Percentiles rank a stretch among this genome's conserved stretches.
These are phyloP conservation scores for Latrodectus elegans DNA, from an alignment of 2,888 invertebrate genomes.

Conservation along the genomic window DNA sequence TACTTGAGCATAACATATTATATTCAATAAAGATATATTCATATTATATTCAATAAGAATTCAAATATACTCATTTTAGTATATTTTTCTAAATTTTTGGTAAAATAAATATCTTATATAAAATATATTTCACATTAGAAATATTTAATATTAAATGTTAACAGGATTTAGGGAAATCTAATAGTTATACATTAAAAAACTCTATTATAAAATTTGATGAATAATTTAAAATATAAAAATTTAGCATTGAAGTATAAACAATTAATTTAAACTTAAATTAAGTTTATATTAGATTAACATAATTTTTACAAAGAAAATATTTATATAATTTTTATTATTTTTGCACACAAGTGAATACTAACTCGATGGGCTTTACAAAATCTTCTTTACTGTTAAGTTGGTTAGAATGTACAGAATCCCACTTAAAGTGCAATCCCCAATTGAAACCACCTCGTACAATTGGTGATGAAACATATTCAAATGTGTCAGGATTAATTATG, in stretches of 20 bases:
- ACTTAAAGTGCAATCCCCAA: conserved; percentile 96
- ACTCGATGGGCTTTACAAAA: conserved; percentile 87
- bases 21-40: too few relatives aligned
- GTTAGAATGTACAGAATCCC: conserved; percentile 89
- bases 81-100: too few relatives aligned
- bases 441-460: conserved; percentile 97
- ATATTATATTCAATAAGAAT: too few relatives aligned
- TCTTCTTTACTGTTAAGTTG: conserved; percentile 80
- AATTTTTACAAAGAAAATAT: background rate
- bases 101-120: too few relatives aligned
- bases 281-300: background rate
- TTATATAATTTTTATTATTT: too few relatives aligned
- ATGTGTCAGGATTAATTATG: conserved; percentile 95
- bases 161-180: background rate
- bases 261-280: background rate
- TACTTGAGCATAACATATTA: too few relatives aligned
- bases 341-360: conserved; percentile 62
- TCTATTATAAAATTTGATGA: background rate
- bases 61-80: too few relatives aligned
- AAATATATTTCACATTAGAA: too few relatives aligned
- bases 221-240: background rate
- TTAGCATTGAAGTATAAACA: background rate
- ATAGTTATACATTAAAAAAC: background rate
- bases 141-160: too few relatives aligned
- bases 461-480: conserved; percentile 91